Conservation (phyloP, 2,113 vertebrate species). For the Odocoileus virginianus region DNA sequence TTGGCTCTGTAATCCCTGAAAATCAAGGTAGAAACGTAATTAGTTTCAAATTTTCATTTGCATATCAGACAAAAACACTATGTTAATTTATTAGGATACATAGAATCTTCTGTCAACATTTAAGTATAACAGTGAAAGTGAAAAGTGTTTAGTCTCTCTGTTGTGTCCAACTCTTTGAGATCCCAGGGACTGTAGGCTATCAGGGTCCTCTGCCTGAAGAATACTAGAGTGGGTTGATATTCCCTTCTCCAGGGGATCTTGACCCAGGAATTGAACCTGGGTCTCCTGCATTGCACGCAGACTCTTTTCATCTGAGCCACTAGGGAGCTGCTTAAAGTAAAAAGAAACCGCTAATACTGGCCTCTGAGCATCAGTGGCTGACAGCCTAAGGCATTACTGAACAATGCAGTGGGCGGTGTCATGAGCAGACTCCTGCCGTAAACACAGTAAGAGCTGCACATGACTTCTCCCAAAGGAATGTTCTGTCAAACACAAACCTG, state of each 20-base stretch:
- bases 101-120: background rate
- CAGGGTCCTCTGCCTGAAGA: background rate
- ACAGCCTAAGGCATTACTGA: background rate
- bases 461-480: background rate
- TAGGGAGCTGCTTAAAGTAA: background rate
- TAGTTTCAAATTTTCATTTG: conserved; percentile 6
- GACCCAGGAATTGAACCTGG: background rate
- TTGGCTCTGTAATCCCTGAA: background rate
- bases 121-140: background rate
- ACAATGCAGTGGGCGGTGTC: background rate
- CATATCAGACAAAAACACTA: background rate
- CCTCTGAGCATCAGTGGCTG: background rate
- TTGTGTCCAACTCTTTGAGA: background rate
- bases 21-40: background rate
- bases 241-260: background rate
- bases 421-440: background rate
- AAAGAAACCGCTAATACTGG: background rate
- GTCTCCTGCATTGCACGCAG: background rate
- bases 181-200: background rate
- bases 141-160: background rate
- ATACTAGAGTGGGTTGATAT: background rate
- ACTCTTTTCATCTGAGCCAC: background rate
- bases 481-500: background rate
- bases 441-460: background rate
- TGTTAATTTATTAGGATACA: background rate